These are phyloP conservation scores for Oncorhynchus keta DNA, from an alignment of 2,113 vertebrate species.

Conservation along the genomic window DNA sequence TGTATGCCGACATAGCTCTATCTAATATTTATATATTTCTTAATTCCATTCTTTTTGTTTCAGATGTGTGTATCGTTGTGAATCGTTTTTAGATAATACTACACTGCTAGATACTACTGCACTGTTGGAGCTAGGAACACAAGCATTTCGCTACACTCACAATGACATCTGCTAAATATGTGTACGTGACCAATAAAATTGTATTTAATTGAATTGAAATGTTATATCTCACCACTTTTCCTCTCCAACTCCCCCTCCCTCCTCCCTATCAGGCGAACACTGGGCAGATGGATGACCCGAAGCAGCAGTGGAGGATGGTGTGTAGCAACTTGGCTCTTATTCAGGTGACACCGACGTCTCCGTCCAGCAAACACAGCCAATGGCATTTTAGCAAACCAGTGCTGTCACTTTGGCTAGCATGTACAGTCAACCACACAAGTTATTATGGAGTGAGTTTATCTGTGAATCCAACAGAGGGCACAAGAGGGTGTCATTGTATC, in stretches of 20 bases:
- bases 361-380: background rate
- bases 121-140: too few relatives aligned
- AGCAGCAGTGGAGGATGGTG: slow-evolving; percentile 79
- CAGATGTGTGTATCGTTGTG: too few relatives aligned
- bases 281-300: slow-evolving; percentile 81
- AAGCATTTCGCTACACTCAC: too few relatives aligned
- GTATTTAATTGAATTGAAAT: too few relatives aligned
- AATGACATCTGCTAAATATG: too few relatives aligned
- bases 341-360: slow-evolving; percentile 72
- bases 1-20: too few relatives aligned
- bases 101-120: too few relatives aligned
- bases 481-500: slow-evolving; percentile 43
- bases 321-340: slow-evolving; percentile 85
- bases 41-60: too few relatives aligned
- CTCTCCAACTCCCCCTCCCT: background rate
- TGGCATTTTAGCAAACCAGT: background rate
- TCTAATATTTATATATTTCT: too few relatives aligned
- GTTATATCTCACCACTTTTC: background rate
- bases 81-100: too few relatives aligned
- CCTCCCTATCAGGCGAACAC: slow-evolving; percentile 79
- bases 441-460: background rate
- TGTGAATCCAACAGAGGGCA: slow-evolving; percentile 44
- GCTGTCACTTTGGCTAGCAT: background rate
- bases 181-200: too few relatives aligned
- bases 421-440: background rate